A percentile compares a stretch with the other conserved stretches of the same genome.
Evolutionary conservation across 2,797 vertebrate species (phyloP).

Genomic region (Gorsachius magnificus): DNA sequence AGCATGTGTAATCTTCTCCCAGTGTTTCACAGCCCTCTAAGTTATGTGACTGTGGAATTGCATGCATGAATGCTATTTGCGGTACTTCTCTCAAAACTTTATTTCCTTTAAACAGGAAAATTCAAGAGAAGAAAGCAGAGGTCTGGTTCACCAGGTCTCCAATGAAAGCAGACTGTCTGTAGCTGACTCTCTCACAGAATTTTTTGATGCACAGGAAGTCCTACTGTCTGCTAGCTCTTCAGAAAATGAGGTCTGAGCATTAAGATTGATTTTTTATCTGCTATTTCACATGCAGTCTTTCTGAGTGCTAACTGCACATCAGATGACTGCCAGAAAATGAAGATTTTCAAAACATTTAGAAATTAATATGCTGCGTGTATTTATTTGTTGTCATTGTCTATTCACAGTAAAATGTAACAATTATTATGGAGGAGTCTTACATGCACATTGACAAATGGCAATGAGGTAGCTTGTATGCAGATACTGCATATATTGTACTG

Average conservation of each 20-base stretch:
- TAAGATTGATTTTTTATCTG: constrained; percentile 23
- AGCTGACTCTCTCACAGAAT: constrained; percentile 93
- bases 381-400: neutral
- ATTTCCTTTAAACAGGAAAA: constrained; percentile 81
- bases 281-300: neutral
- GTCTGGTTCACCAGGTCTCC: constrained; percentile 92
- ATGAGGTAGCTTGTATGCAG: neutral
- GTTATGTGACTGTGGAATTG: neutral
- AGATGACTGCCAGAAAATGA: neutral
- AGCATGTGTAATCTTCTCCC: neutral
- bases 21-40: neutral
- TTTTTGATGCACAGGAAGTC: constrained; percentile 98
- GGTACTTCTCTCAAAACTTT: neutral
- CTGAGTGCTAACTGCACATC: neutral
- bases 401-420: neutral
- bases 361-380: neutral
- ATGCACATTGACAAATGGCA: neutral
- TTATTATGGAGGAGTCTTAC: neutral
- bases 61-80: neutral
- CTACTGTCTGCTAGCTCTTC: constrained; percentile 95
- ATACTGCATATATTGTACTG: neutral
- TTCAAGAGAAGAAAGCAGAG: constrained; percentile 79
- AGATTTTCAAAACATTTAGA: neutral
- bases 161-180: constrained; percentile 93
- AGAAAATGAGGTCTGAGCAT: constrained; percentile 90